Evolutionary conservation across 1,140 invertebrate genomes (phyloP).

Genomic region (Macrotrachela quadricornifera): DNA sequence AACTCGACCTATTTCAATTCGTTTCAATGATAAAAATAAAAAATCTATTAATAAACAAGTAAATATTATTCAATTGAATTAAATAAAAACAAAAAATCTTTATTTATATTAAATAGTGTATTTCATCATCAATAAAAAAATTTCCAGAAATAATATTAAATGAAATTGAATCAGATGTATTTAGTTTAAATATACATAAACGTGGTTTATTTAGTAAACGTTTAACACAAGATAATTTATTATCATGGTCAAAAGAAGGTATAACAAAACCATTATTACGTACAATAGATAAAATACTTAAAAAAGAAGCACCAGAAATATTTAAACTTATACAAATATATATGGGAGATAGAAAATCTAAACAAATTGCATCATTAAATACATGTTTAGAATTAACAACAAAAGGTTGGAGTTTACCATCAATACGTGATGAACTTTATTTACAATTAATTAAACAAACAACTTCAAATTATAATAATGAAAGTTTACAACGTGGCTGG

Average conservation of each 20-base stretch:
- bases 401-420: slow-evolving; percentile 52
- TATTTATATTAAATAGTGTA: too few species aligned
- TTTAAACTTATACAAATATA: slow-evolving; percentile 86
- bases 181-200: too few species aligned
- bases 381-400: slow-evolving; percentile 3
- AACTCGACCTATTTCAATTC: too few species aligned
- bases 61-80: too few species aligned
- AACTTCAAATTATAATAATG: slow-evolving; percentile 67
- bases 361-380: neutral
- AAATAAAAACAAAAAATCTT: too few species aligned
- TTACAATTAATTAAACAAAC: slow-evolving; percentile 83
- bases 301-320: slow-evolving; percentile 70
- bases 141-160: too few species aligned
- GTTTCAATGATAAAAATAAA: too few species aligned
- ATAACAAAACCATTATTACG: slow-evolving; percentile 76
- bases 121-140: too few species aligned
- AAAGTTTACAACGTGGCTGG: slow-evolving; percentile 66
- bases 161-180: too few species aligned
- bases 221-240: too few species aligned
- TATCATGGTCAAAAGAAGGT: slow-evolving; percentile 67
- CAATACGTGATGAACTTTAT: slow-evolving; percentile 67
- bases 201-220: too few species aligned
- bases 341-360: slow-evolving; percentile 69
- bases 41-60: too few species aligned
- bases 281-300: slow-evolving; percentile 60